Base-by-base conservation (phyloP, 2,113 vertebrate genomes). In the Accipiter virgatus region DNA sequence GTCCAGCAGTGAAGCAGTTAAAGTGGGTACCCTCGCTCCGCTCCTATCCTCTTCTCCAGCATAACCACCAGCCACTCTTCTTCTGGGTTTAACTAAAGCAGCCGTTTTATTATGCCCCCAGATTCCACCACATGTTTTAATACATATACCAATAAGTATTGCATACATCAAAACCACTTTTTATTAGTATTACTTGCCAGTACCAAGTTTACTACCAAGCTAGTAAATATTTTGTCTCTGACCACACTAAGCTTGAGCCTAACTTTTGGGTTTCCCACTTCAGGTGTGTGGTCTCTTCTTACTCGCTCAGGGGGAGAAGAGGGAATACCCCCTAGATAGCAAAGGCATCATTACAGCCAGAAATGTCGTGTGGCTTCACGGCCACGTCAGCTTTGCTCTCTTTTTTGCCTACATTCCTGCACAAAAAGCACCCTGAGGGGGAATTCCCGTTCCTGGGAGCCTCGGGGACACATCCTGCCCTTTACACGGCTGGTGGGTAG, bases 161-260 rank as follows among this genome's bases (percentile, higher is more conserved):
- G 68, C 53, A 48, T 63, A 93, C 45, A 94, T 97, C 86, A 97
- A 96, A 96, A 23, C 1, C 13, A 2, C 27, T 66, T 94, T 97
- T 97, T 96, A 94, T 88, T 88, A 40, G 26, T 17, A 25, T 61
- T 81, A 70, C 72, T 94, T 84, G 67, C 86, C 77, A 59, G 71
- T 71, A 86, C 6, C 6, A 72, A 38, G 52, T 96, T 94, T 97
- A 97, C 59, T 90, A 87, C 59, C 20, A 38, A 81, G 15, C 90
- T 38, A 91, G 56, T 95, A 96, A 97, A 96, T 93, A 94, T 84
- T 95, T 93, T 91, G 26, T 73, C 86, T 83, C 59, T 92, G 70
- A 83, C 70, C 77, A 81, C 71, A 75, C 27, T 88, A 63, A 83
- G 11, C 32, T 58, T 9, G 3, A 81, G n/a, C 34, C 55, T 78